Base-by-base conservation (phyloP, 35 echinoderm and acorn worm species). In the Anneissia japonica region DNA sequence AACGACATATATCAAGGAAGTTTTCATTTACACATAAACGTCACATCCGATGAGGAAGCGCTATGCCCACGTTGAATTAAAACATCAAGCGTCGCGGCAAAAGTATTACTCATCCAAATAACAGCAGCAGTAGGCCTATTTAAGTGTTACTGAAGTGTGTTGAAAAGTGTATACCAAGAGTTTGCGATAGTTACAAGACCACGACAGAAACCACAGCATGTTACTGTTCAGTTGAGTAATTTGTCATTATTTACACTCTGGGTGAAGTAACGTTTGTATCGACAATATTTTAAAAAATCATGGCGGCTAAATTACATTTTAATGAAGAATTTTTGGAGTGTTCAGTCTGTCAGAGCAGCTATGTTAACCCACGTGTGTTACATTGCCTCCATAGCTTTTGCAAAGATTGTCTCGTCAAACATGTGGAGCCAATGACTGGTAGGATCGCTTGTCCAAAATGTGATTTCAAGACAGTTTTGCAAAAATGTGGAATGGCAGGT, bases 321-420 rank as follows among this genome's bases (percentile, higher is more conserved):
- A 64, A 19, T 64, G 76, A 77, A 34, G 36, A 77, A 13, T 77
- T 77, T 86, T 38, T 86, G 1, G 72, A 75, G 38, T 86, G 84
- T 74, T 36, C 34, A 21, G 74, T 86, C 38, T 86, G 84, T 30
- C 36, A n/a, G 23, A 38, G 40, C 30, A 37, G 38, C 16, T 86
- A 77, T 73, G n/a, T 7, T 43, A 38, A 77, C 11, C 72, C 84
- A 39, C 72, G 74, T 37, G 30, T 86, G 37, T 73, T 86, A 32
- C 21, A 38, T 29, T 86, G 84, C 77, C 73, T 86, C 7, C 84
- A 86, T 43, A 86, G 72, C 73, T 86, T 86, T 13, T 86, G 84
- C 41, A 41, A 86, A 41, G 37, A 75, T n/a, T 86, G 84, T 77
- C 35, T 86, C 26, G 31, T 30, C 16, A 75, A 76, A 32, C 74